Evolutionary conservation across 1,140 invertebrate species (phyloP).

Genomic region (Melanaphis sacchari): DNA sequence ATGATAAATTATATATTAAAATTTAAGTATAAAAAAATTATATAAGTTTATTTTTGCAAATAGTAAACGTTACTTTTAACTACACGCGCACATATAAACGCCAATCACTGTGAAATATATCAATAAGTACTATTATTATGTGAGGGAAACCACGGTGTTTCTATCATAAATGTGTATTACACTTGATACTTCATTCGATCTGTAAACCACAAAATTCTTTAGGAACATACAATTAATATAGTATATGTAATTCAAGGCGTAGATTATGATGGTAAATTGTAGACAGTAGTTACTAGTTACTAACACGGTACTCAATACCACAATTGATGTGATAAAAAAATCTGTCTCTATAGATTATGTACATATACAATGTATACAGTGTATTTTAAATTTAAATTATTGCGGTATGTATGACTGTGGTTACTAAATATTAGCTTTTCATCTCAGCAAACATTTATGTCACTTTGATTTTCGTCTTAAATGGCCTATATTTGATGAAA

Average conservation of each 20-base stretch:
- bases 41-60: not conserved
- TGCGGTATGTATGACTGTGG: not conserved
- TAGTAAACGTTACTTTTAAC: not conserved
- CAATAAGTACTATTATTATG: not conserved
- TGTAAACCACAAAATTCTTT: not conserved
- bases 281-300: not conserved
- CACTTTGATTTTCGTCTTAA: not conserved
- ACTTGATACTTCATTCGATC: not conserved
- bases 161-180: not conserved
- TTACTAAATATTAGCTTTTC: not conserved
- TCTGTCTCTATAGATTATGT: not conserved
- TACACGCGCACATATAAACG: not conserved
- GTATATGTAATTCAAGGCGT: not conserved
- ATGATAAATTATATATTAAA: not conserved
- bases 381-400: not conserved
- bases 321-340: not conserved
- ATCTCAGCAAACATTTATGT: not conserved
- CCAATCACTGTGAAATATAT: not conserved
- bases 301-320: not conserved
- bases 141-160: not conserved
- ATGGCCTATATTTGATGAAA: not conserved
- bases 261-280: no score
- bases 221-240: not conserved
- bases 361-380: not conserved
- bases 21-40: not conserved